Evolutionary conservation across 2,888 invertebrate genomes (phyloP), one percentile per base, ranked within the genome.

Genomic region (Agonopterix arenella): DNA sequence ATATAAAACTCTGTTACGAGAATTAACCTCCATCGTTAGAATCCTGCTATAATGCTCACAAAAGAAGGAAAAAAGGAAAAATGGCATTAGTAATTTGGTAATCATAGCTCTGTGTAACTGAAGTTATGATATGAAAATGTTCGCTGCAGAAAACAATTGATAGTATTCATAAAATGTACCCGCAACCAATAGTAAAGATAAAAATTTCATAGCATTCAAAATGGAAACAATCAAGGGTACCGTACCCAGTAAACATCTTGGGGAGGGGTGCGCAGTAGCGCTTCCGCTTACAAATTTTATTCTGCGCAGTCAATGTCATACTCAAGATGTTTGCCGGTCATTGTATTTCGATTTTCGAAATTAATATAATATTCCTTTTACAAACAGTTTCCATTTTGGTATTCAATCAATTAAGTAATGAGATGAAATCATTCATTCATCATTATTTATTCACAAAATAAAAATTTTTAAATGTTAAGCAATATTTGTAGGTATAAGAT

Each of bases 11-110:
- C 80, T 70, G 78, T 85, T 86, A 85, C 84, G 79, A 81, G 73
- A 82, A 72, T 78, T 75, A 80, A 85, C 89, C 88, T 89, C 89
- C 89, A 82, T 78, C 73, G 70, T 81, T 80, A 85, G 88, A 77
- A 84, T 89, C 89, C 89, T 86, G 89, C 89, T 89, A 89, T 86
- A 76, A 43, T 83, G 89, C 89, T 88, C 84, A 83, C 76, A 76
- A 80, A 78, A 82, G 82, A 77, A 71, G 72, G 79, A 70, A 82
- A 85, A 81, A 80, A 50, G 79, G 84, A 86, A 76, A 80, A 85
- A 84, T 80, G 72, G 76, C 70, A 88, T 89, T 89, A 89, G 89
- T 89, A 86, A 77, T 65, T 75, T 76, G 74, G 66, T 68, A 74
- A 66, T 62, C 62, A 59, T 59, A 66, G 66, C 70, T 28, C 28